A percentile compares a stretch with the other conserved stretches of the same genome.
Conservation (phyloP, 2,888 invertebrate species). For the Eupithecia dodoneata region DNA sequence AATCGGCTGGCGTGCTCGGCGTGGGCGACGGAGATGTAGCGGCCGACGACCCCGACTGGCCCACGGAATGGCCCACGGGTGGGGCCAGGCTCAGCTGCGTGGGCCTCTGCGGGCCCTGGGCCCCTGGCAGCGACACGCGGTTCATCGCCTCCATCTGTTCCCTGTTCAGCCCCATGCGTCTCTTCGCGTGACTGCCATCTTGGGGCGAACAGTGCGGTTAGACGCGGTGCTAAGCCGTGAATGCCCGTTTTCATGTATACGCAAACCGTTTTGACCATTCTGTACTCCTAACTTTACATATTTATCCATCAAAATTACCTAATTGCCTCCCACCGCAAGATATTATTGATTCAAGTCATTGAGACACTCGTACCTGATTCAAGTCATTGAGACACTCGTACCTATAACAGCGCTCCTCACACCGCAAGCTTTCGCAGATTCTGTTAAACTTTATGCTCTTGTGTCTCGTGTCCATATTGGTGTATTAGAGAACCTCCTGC, state of each 20-base stretch:
- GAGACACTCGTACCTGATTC: background rate
- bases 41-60: conserved; percentile 60
- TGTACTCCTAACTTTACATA: background rate
- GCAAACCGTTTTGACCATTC: conserved; percentile 39
- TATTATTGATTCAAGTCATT: background rate
- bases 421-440: conserved; percentile 5
- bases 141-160: conserved; percentile 84
- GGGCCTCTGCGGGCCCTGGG: conserved; percentile 64
- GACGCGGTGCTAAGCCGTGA: conserved; percentile 66
- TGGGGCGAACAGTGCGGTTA: conserved; percentile 79
- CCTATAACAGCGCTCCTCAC: background rate
- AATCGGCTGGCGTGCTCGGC: conserved; percentile 83
- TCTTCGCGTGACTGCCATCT: conserved; percentile 85
- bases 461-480: background rate
- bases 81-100: conserved; percentile 79
- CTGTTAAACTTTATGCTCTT: background rate
- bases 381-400: background rate
- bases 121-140: conserved; percentile 76
- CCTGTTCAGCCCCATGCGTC: conserved; percentile 84
- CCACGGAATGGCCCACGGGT: conserved; percentile 41
- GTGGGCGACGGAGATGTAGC: conserved; percentile 81
- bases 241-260: conserved; percentile 47
- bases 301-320: background rate
- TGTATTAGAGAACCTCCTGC: background rate
- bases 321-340: conserved; percentile 5